These are phyloP conservation scores for Panzeria rudis DNA, from an alignment of 2,888 invertebrate species.

Conservation along the genomic window DNA sequence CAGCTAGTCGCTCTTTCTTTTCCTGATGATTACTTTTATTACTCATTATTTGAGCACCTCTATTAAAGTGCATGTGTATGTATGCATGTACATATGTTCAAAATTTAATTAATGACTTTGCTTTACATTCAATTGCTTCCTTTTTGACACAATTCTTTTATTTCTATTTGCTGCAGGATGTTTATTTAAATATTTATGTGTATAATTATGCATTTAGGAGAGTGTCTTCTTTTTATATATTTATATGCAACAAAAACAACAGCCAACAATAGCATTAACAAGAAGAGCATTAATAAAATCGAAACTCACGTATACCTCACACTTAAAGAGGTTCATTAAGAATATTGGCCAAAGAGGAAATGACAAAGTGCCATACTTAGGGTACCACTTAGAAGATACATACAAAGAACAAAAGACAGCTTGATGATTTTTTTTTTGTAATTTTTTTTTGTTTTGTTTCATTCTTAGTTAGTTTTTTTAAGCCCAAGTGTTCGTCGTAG, in stretches of 20 bases:
- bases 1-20: neutral
- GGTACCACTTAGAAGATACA: conserved; percentile 52
- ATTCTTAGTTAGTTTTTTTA: conserved; percentile 8
- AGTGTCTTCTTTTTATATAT: conserved; percentile 2
- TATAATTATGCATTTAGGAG: conserved; percentile 58
- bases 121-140: conserved; percentile 62
- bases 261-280: conserved; percentile 11
- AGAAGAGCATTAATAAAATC: conserved; percentile 47
- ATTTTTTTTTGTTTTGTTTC: conserved; percentile 31
- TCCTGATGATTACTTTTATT: neutral
- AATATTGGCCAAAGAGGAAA: conserved; percentile 68
- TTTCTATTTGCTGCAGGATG: conserved; percentile 56
- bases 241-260: conserved; percentile 1
- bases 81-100: neutral
- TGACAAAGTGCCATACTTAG: conserved; percentile 67
- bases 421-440: conserved; percentile 39
- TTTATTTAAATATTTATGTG: conserved; percentile 57
- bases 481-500: conserved; percentile 23
- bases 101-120: conserved; percentile 59
- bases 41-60: neutral
- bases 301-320: conserved; percentile 49
- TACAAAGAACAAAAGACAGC: conserved; percentile 55
- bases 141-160: conserved; percentile 64
- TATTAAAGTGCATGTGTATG: neutral
- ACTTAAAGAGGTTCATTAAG: conserved; percentile 60